A percentile compares a stretch with the other conserved stretches of the same genome.
Evolutionary conservation across 2,888 invertebrate genomes (phyloP).

Genomic region (Cheilosia impressa): DNA sequence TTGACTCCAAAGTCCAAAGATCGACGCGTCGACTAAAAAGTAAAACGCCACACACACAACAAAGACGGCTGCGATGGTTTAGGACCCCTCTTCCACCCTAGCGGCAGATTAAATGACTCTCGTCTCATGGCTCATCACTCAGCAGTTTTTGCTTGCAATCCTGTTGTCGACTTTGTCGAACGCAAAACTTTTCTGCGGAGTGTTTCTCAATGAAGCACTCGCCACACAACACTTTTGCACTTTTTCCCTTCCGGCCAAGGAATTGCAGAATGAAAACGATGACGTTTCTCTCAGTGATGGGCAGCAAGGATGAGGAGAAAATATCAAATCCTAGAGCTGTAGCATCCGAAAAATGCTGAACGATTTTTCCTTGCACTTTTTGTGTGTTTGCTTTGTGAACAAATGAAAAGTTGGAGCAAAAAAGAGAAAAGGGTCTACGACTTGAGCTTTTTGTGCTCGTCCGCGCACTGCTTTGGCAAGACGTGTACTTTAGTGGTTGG

Average conservation of each 20-base stretch:
- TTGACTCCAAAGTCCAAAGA: conserved; percentile 48
- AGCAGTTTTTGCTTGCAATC: conserved; percentile 24
- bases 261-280: conserved; percentile 23
- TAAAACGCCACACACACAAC: neutral
- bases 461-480: neutral
- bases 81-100: neutral
- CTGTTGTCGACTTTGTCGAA: conserved; percentile 15
- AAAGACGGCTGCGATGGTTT: conserved; percentile 4
- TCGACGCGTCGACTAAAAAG: conserved; percentile 28
- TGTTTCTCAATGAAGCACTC: conserved; percentile 45
- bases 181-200: conserved; percentile 32
- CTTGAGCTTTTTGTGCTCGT: neutral
- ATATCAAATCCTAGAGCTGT: conserved; percentile 23
- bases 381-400: conserved; percentile 6
- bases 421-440: conserved; percentile 27
- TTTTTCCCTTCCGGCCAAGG: conserved; percentile 31
- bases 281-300: neutral
- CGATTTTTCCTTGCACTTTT: conserved; percentile 39
- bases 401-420: conserved; percentile 5
- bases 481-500: conserved; percentile 9
- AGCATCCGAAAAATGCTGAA: conserved; percentile 43
- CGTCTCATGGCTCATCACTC: conserved; percentile 65
- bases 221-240: conserved; percentile 64
- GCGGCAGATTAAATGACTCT: conserved; percentile 51
- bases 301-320: conserved; percentile 19